A percentile compares a stretch with the other conserved stretches of the same genome.
phyloP scores from a whole-genome alignment of 1,140 invertebrate species.

The Caenorhabditis inopinata region DNA sequence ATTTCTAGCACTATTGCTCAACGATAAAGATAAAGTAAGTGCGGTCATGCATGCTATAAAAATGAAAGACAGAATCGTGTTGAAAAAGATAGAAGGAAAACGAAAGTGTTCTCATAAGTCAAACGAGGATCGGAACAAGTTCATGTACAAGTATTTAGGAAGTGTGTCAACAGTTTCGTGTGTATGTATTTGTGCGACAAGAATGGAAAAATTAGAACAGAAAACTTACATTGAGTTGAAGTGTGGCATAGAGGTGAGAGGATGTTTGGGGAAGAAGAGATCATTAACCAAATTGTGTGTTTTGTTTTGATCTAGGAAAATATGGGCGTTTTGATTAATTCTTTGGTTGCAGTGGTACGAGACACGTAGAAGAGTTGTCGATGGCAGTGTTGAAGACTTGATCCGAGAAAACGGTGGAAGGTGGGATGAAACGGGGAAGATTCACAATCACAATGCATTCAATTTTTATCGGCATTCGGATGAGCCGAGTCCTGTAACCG shows the following conservation, averaged over 20 bases:
- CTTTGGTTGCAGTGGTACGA: not conserved
- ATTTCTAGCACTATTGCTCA: not conserved
- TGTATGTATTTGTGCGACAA: not conserved
- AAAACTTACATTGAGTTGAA: constrained; percentile 32
- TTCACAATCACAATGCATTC: constrained; percentile 29
- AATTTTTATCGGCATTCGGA: constrained; percentile 22
- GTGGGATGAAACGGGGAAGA: not conserved
- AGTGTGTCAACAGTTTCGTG: constrained; percentile 2
- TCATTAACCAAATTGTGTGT: not conserved
- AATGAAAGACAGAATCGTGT: constrained; percentile 22
- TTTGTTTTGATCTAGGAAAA: constrained; percentile 7
- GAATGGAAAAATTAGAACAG: not conserved
- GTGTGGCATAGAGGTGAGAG: constrained; percentile 21
- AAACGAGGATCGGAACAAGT: not conserved
- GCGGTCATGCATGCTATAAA: not conserved
- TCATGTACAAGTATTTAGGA: constrained; percentile 2
- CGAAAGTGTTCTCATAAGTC: not conserved
- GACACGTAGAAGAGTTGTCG: not conserved
- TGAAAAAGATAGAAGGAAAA: not conserved
- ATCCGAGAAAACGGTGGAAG: not conserved
- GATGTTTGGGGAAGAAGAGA: not conserved
- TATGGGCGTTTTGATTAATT: not conserved
- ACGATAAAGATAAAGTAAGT: not conserved
- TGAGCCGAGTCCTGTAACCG: constrained; percentile 24
- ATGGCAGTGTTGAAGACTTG: not conserved